Percentiles rank a stretch among this genome's conserved stretches.
Conservation (phyloP, 2,888 invertebrate genomes). For the Clusia tigrina region DNA sequence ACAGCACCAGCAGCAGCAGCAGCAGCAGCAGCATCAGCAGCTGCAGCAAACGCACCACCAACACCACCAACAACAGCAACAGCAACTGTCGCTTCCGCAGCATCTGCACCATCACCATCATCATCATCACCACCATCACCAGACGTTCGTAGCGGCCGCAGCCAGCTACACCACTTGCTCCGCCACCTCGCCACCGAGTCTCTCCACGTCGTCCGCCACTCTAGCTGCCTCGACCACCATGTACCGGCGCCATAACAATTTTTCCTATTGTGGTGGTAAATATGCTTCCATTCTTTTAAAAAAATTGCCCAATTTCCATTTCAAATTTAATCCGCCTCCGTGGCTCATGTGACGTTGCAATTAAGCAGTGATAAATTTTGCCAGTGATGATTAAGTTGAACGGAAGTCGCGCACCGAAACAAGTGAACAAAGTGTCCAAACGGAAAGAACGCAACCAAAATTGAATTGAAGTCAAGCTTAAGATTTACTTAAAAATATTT, state of each 20-base stretch:
- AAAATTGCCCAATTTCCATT: no score
- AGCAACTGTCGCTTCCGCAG: constrained; percentile 19
- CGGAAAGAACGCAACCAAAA: no score
- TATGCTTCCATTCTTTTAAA: constrained; percentile 41
- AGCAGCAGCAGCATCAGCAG: constrained; percentile 33
- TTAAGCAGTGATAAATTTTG: background rate
- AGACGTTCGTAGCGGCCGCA: constrained; percentile 52
- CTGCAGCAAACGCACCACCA: constrained; percentile 15
- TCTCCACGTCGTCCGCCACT: constrained; percentile 29
- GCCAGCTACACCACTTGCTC: constrained; percentile 47
- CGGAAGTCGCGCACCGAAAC: no score
- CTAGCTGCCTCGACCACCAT: constrained; percentile 41
- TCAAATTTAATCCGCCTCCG: no score
- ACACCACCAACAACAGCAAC: constrained; percentile 23
- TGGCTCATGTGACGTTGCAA: no score
- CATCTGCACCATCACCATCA: constrained; percentile 52
- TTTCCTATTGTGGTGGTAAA: constrained; percentile 65
- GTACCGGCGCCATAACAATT: constrained; percentile 64
- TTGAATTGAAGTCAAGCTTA: no score
- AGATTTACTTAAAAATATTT: no score
- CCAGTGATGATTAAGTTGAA: no score
- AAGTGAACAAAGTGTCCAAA: no score
- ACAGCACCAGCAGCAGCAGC: constrained; percentile 31
- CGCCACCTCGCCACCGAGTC: constrained; percentile 31
- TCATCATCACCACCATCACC: constrained; percentile 51